Evolutionary conservation across 2,888 invertebrate genomes (phyloP), one percentile per base, ranked within the genome.

Genomic region (Synergus umbraculus): DNA sequence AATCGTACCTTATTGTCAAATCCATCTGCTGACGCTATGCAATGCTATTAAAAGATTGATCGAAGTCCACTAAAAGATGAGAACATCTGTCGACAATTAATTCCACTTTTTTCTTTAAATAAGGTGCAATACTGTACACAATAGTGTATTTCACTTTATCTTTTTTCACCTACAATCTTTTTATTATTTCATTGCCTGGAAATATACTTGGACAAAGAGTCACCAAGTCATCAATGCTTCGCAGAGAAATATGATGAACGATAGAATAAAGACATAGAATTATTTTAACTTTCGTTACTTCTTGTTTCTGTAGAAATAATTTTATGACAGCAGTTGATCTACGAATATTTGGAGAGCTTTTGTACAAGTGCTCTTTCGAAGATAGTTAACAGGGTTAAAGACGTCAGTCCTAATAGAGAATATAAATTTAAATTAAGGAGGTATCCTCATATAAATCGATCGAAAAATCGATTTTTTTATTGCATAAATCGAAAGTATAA

Each of bases 21-120:
- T 88, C 87, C 86, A 88, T 89, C 82, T 87, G 86, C 46, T 81
- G 78, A 63, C 77, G 77, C 78, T 87, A 84, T 43, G 78, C 49
- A 44, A 85, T 77, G 78, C 84, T 85, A 66, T 87, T 87, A 1
- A 86, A 81, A 9, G 76, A 79, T 77, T 86, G 84, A 63, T 85
- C 85, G 81, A 85, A 86, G 63, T 77, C 83, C 60, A 85, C 80
- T 9, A 82, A 81, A 44, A 81, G 29, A 76, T 60, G 69, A 8
- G 54, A 43, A 65, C 76, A 69, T 44, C 79, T 58, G 76, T 76
- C 64, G 41, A 83, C 22, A 66, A 60, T 49, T 12, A 77, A 73
- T 65, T 49, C 29, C 15, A 78, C 43, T 49, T 60, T 54, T 12
- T 67, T 43, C 77, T 73, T 78, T 60, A 81, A 80, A 65, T 80